A percentile compares a stretch with the other conserved stretches of the same genome.
Evolutionary conservation across 1,140 invertebrate genomes (phyloP).

Genomic region (Pemphigus obesinymphae): DNA sequence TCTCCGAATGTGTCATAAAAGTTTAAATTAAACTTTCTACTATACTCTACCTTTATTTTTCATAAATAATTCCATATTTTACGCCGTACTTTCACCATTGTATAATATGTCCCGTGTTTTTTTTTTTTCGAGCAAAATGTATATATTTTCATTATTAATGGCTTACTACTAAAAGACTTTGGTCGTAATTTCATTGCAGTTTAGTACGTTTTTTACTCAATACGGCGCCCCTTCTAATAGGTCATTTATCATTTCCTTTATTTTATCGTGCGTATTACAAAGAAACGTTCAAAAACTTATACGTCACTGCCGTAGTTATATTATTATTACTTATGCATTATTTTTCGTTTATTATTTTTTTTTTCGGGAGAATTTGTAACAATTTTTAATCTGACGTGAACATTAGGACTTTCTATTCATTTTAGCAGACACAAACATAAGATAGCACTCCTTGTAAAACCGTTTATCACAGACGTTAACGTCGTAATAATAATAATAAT

Average conservation of each 20-base stretch:
- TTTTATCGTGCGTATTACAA: background rate
- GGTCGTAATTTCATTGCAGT: background rate
- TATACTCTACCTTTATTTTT: background rate
- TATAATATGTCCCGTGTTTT: too few relatives aligned
- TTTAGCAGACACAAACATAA: background rate
- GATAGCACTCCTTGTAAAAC: background rate
- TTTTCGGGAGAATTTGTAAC: background rate
- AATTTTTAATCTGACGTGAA: background rate
- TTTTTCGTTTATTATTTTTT: background rate
- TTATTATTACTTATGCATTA: background rate
- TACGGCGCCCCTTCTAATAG: background rate
- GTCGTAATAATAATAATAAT: background rate
- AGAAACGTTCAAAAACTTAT: background rate
- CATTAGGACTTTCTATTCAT: background rate
- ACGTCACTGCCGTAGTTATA: background rate
- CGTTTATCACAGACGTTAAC: background rate
- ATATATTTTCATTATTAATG: background rate
- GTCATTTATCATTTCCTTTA: background rate
- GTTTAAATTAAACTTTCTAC: slow-evolving; percentile 9
- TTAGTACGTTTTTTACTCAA: background rate
- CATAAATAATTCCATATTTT: background rate
- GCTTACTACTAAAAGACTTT: background rate
- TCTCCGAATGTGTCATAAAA: background rate
- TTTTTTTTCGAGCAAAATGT: background rate
- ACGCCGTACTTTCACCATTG: too few relatives aligned